Evolutionary conservation across 2,113 vertebrate species (phyloP).

Genomic region (Corapipo altera): DNA sequence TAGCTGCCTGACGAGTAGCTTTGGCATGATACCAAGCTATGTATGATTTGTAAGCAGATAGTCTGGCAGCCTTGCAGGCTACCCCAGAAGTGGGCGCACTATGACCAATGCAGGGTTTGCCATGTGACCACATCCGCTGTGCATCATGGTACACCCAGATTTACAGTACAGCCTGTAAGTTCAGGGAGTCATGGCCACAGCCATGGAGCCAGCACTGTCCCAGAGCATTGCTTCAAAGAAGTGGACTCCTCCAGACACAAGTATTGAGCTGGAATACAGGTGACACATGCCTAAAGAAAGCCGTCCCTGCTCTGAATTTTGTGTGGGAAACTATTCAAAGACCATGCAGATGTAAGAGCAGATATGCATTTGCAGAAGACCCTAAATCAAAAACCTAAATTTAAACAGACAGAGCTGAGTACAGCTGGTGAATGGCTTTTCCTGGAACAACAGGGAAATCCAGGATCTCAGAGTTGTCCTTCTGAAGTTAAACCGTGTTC

Average conservation of each 20-base stretch:
- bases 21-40: not conserved
- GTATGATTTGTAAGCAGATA: not conserved
- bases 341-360: not conserved
- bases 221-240: not conserved
- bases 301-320: not conserved
- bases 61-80: not conserved
- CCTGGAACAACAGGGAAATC: not conserved
- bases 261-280: not conserved
- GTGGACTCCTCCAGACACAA: not conserved
- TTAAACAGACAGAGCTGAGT: not conserved
- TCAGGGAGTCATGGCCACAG: not conserved
- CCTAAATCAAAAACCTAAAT: not conserved
- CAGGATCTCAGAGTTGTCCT: not conserved
- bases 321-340: not conserved
- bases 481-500: not conserved
- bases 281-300: not conserved
- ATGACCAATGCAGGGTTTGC: not conserved
- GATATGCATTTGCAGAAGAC: not conserved
- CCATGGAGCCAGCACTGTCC: not conserved
- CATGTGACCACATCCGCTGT: rapidly evolving
- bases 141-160: not conserved
- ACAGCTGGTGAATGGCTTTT: not conserved
- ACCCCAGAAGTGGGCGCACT: not conserved
- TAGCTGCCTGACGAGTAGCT: not conserved
- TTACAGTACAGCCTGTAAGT: not conserved